Percentiles rank a stretch among this genome's conserved stretches.
Evolutionary conservation across 92 coral and sea anemone genomes (phyloP).

Genomic region (Phymanthus crucifer): DNA sequence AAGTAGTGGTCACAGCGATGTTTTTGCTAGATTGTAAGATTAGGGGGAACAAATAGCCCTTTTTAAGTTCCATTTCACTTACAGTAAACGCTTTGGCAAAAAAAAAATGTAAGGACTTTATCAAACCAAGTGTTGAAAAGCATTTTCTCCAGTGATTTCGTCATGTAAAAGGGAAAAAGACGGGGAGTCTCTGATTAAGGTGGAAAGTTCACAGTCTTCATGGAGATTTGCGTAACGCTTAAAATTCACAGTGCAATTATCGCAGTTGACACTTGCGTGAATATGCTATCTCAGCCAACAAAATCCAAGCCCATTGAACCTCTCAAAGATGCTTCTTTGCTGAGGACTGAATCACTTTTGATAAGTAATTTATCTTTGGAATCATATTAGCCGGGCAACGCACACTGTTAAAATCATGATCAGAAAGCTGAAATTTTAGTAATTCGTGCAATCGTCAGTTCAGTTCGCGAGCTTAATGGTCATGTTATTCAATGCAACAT

Average conservation of each 20-base stretch:
- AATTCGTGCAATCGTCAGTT: not conserved
- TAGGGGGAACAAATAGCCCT: too few relatives aligned
- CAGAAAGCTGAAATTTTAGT: not conserved
- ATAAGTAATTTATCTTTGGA: not conserved
- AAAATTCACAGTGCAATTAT: not conserved
- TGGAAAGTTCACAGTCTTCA: slow-evolving; percentile 4
- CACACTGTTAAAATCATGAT: not conserved
- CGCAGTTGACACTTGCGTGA: not conserved
- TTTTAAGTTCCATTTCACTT: not conserved
- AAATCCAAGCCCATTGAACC: not conserved
- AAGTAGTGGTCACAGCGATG: too few relatives aligned
- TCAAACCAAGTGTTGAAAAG: not conserved
- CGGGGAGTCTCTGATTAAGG: not conserved
- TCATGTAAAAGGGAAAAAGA: not conserved
- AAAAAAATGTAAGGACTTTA: not conserved
- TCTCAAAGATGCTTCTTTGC: not conserved
- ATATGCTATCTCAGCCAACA: slow-evolving; percentile 4
- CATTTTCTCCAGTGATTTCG: not conserved
- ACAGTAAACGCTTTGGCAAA: not conserved
- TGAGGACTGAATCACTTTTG: not conserved
- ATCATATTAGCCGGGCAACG: not conserved
- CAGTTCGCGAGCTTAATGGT: not conserved
- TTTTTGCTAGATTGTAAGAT: too few relatives aligned
- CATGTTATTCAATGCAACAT: not conserved
- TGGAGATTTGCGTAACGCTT: slow-evolving; percentile 8